phyloP scores from a whole-genome alignment of 2,797 vertebrate species.

The Ispidina lecontei region DNA sequence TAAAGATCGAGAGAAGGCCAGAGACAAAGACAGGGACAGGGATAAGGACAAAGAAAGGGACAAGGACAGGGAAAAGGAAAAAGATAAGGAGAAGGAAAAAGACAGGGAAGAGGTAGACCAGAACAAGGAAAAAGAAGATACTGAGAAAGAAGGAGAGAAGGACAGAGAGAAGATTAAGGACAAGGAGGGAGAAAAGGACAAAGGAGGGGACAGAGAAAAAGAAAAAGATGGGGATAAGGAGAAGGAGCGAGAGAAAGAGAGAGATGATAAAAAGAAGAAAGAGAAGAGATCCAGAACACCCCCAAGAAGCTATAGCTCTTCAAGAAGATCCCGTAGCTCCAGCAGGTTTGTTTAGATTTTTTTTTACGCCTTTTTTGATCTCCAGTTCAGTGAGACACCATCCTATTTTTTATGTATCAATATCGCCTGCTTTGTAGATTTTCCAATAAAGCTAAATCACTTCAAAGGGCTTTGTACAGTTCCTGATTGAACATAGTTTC shows the following conservation, averaged over 20 bases:
- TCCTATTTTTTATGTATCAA: neutral
- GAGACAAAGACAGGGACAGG: constrained; percentile 29
- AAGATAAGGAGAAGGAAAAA: constrained; percentile 78
- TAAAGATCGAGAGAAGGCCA: constrained; percentile 39
- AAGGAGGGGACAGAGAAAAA: constrained; percentile 37
- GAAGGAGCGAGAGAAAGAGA: constrained; percentile 72
- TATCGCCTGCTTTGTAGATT: neutral
- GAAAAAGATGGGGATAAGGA: constrained; percentile 61
- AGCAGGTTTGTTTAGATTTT: constrained; percentile 82
- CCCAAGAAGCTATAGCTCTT: constrained; percentile 81
- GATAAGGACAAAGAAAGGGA: constrained; percentile 45
- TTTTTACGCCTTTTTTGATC: neutral
- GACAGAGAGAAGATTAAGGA: constrained; percentile 56
- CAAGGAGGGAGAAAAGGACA: constrained; percentile 50
- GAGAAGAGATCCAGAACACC: constrained; percentile 83
- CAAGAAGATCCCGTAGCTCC: constrained; percentile 82
- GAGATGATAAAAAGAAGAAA: constrained; percentile 82
- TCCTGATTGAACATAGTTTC: neutral
- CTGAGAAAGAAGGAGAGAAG: constrained; percentile 41
- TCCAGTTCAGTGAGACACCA: neutral
- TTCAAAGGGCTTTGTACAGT: neutral
- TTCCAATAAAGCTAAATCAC: neutral
- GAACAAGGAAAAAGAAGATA: constrained; percentile 48
- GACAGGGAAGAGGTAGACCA: constrained; percentile 69
- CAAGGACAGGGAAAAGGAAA: constrained; percentile 54